Percentiles rank a stretch among this genome's conserved stretches.
These are phyloP conservation scores for Thymelicus lineola DNA, from an alignment of 2,888 invertebrate genomes.

Conservation along the genomic window DNA sequence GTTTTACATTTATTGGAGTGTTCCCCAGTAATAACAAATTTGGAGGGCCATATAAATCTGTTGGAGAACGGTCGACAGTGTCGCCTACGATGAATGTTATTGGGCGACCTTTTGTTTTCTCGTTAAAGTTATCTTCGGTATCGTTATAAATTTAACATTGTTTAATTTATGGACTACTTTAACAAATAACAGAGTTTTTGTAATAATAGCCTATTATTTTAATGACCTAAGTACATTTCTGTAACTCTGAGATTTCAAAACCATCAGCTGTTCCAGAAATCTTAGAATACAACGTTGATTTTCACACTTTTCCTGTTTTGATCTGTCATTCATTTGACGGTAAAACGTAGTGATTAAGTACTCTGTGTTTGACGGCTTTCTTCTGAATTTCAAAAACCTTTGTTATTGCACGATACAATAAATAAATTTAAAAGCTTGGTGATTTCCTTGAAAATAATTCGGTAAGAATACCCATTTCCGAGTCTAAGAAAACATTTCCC, in stretches of 20 bases:
- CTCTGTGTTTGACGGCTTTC: too few relatives aligned
- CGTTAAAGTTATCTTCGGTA: conserved; percentile 12
- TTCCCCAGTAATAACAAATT: conserved; percentile 38
- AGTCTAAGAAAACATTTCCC: conserved; percentile 2
- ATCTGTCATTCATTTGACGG: too few relatives aligned
- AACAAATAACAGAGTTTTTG: not conserved
- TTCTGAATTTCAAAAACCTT: too few relatives aligned
- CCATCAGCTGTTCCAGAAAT: too few relatives aligned
- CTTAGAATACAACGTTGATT: too few relatives aligned
- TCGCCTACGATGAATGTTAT: conserved; percentile 30
- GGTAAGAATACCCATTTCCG: not conserved
- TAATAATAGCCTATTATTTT: not conserved
- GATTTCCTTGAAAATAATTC: not conserved
- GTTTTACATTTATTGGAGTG: conserved; percentile 33
- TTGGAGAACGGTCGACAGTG: conserved; percentile 32
- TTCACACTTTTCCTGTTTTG: too few relatives aligned
- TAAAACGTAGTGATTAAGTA: too few relatives aligned
- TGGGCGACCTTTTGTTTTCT: conserved; percentile 35
- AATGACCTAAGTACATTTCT: too few relatives aligned
- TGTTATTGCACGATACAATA: too few relatives aligned
- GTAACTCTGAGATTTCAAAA: too few relatives aligned
- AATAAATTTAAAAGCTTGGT: too few relatives aligned
- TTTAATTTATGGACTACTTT: not conserved
- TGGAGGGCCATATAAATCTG: conserved; percentile 27
- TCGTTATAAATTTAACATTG: not conserved